phyloP scores from a whole-genome alignment of 2,888 invertebrate genomes.

The Ornithoptera alexandrae region DNA sequence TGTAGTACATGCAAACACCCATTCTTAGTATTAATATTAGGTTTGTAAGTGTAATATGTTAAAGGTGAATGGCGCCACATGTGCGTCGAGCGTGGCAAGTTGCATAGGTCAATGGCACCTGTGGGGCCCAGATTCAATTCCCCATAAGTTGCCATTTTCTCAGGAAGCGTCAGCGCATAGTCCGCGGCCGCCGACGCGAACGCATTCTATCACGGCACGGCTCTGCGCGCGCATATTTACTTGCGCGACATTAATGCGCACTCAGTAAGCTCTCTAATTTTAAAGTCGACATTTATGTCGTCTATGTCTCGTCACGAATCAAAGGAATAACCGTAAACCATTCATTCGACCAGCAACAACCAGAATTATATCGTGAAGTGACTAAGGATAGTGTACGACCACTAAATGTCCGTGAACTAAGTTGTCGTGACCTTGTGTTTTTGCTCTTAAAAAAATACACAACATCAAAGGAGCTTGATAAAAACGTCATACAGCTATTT shows the following conservation, averaged over 20 bases:
- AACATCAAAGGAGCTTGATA: conserved; percentile 56
- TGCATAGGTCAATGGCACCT: conserved; percentile 71
- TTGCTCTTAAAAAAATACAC: conserved; percentile 46
- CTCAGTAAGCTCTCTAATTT: conserved; percentile 50
- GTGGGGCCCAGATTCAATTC: conserved; percentile 73
- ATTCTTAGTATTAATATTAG: not conserved
- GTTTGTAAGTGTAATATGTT: conserved; percentile 47
- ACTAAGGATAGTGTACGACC: conserved; percentile 35
- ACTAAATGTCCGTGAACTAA: conserved; percentile 42
- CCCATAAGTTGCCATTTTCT: conserved; percentile 78
- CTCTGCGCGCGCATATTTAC: conserved; percentile 72
- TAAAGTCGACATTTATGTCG: conserved; percentile 48
- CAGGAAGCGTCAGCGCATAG: conserved; percentile 61
- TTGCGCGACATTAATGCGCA: conserved; percentile 68
- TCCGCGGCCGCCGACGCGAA: conserved; percentile 42
- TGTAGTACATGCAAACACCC: not conserved
- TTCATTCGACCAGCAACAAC: conserved; percentile 10
- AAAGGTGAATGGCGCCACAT: conserved; percentile 68
- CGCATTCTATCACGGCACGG: conserved; percentile 74
- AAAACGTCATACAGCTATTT: conserved; percentile 70
- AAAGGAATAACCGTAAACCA: conserved; percentile 42
- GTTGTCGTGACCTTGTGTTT: conserved; percentile 55
- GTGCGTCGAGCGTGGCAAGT: conserved; percentile 62
- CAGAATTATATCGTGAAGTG: conserved; percentile 28
- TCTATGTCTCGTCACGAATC: conserved; percentile 47